Evolutionary conservation across 2,113 vertebrate genomes (phyloP).

Genomic region (Neodon shergylaensis): DNA sequence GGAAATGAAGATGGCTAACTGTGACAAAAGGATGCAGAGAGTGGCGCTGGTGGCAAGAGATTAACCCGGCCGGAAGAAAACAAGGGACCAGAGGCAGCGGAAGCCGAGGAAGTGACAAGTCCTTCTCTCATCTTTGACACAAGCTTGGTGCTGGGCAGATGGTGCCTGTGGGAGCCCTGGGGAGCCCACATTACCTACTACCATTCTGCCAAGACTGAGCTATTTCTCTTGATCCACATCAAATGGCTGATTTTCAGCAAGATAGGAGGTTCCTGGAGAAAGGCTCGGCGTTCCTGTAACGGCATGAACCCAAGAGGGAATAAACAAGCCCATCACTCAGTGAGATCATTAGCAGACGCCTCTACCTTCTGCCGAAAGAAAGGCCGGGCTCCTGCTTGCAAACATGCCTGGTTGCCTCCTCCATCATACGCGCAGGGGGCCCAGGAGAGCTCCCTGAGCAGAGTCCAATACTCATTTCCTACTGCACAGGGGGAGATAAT

Average conservation of each 20-base stretch:
- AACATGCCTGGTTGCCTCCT: background rate
- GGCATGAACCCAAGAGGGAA: background rate
- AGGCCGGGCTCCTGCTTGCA: background rate
- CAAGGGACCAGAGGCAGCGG: background rate
- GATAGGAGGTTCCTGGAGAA: background rate
- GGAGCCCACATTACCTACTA: background rate
- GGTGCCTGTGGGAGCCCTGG: fast-evolving
- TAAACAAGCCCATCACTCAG: conserved; percentile 17
- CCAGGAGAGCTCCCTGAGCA: background rate
- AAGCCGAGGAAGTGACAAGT: background rate
- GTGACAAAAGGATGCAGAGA: background rate
- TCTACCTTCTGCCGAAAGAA: background rate
- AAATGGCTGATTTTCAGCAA: conserved; percentile 46
- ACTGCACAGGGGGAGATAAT: background rate
- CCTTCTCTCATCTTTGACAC: background rate
- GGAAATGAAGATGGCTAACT: too few species aligned
- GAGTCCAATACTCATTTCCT: background rate
- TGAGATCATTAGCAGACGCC: background rate
- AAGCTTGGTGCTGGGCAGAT: background rate
- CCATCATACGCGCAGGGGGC: too few species aligned
- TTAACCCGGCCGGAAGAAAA: too few species aligned
- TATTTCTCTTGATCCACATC: background rate
- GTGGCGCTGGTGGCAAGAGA: background rate
- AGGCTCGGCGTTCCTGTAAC: background rate
- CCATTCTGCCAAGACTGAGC: background rate